Evolutionary conservation across 2,113 vertebrate genomes (phyloP).

Genomic region (Narcine bancroftii): DNA sequence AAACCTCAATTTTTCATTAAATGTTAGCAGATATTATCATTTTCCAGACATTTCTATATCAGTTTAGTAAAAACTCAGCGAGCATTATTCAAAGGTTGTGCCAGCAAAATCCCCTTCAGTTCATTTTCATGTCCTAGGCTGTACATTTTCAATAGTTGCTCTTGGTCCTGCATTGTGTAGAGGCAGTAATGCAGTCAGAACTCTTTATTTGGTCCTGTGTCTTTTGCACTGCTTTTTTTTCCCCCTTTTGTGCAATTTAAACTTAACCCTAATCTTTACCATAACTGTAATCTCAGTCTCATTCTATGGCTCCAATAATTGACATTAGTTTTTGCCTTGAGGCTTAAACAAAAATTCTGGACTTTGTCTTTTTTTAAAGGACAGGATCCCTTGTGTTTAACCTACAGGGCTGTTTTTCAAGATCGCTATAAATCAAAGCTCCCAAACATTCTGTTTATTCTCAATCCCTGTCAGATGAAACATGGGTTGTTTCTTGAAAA

Average conservation of each 20-base stretch:
- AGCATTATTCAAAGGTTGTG: neutral
- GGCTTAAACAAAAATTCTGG: neutral
- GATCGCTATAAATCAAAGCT: neutral
- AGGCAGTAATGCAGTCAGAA: neutral
- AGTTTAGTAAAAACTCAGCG: neutral
- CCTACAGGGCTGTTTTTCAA: neutral
- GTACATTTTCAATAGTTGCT: neutral
- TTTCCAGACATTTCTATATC: neutral
- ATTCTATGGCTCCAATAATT: neutral
- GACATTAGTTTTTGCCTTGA: neutral
- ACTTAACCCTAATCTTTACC: neutral
- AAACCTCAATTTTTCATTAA: neutral
- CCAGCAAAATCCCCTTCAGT: neutral
- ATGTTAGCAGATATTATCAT: neutral
- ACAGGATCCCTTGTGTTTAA: slow-evolving; percentile 8
- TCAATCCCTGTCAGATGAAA: neutral
- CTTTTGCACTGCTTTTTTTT: neutral
- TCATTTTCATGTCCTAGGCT: neutral
- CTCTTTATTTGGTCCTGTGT: neutral
- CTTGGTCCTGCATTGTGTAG: neutral
- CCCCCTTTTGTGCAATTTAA: neutral
- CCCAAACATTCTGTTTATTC: neutral
- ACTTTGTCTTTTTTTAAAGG: slow-evolving; percentile 3
- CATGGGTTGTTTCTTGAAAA: neutral
- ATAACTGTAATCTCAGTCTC: neutral